A percentile compares a stretch with the other conserved stretches of the same genome.
Evolutionary conservation across 2,113 vertebrate genomes (phyloP).

Genomic region (Sorex fumeus): DNA sequence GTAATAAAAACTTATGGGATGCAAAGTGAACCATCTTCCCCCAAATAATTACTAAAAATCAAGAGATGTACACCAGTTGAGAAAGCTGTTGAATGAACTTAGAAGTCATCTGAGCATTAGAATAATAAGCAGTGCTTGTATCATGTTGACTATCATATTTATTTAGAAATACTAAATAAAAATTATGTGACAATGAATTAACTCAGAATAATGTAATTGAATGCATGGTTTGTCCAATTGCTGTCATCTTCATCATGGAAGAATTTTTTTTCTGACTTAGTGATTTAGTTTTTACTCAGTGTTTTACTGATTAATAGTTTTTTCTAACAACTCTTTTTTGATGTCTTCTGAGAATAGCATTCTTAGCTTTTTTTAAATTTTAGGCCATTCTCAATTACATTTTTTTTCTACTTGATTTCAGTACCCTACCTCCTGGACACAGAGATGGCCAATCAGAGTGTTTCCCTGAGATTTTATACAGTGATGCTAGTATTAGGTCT

Average conservation of each 20-base stretch:
- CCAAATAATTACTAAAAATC: slow-evolving; percentile 3
- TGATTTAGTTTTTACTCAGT: background rate
- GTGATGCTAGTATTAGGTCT: background rate
- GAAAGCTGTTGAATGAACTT: background rate
- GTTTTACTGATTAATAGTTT: background rate
- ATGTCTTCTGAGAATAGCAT: background rate
- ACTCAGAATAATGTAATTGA: background rate
- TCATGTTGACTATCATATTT: background rate
- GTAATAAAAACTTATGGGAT: background rate
- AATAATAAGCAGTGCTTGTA: background rate
- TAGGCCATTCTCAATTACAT: no score
- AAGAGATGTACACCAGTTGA: background rate
- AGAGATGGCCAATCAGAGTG: background rate
- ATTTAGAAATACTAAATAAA: background rate
- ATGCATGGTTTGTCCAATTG: background rate
- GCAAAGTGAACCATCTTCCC: slow-evolving; percentile 9
- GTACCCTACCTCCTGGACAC: background rate
- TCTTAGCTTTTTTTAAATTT: background rate
- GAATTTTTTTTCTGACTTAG: background rate
- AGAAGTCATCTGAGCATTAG: background rate
- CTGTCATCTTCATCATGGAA: background rate
- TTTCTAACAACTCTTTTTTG: background rate
- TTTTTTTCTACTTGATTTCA: background rate
- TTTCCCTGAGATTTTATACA: background rate
- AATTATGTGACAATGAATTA: background rate